Percentiles rank a stretch among this genome's conserved stretches.
Evolutionary conservation across 2,888 invertebrate genomes (phyloP).

Genomic region (Tiliacea aurago): DNA sequence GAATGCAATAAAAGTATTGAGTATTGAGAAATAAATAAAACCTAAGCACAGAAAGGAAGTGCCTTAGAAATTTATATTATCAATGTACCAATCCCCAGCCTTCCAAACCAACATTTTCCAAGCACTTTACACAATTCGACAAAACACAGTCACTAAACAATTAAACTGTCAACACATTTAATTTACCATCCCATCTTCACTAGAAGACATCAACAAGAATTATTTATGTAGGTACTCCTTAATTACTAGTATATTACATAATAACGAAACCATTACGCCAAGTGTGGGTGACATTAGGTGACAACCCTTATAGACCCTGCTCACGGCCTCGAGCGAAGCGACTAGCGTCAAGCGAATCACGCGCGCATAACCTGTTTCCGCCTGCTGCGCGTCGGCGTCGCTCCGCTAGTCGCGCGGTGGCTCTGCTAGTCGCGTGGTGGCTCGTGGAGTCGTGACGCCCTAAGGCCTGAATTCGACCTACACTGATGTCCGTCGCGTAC

Average conservation of each 20-base stretch:
- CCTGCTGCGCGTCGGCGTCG: too few relatives aligned
- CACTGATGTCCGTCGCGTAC: too few relatives aligned
- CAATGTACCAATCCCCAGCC: too few relatives aligned
- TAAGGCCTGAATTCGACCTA: neutral
- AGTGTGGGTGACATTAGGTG: conserved; percentile 10
- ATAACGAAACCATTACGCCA: conserved; percentile 52
- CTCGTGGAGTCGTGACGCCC: neutral
- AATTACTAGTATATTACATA: conserved; percentile 53
- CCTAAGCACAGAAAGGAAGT: too few relatives aligned
- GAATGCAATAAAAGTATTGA: too few relatives aligned
- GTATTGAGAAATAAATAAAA: neutral
- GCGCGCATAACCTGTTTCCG: neutral
- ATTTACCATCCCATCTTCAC: conserved; percentile 32
- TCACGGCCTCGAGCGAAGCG: neutral
- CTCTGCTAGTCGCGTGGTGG: neutral
- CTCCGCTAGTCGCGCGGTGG: too few relatives aligned
- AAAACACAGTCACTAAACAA: conserved; percentile 14
- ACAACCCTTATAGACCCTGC: neutral
- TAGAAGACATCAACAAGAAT: conserved; percentile 44
- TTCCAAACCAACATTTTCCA: neutral
- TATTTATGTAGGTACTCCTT: conserved; percentile 37
- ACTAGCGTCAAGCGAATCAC: neutral
- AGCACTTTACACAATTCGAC: neutral
- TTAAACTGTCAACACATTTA: conserved; percentile 38
- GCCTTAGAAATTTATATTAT: too few relatives aligned